A percentile compares a stretch with the other conserved stretches of the same genome.
phyloP scores from a whole-genome alignment of 2,797 vertebrate genomes.

The Salarias fasciatus region DNA sequence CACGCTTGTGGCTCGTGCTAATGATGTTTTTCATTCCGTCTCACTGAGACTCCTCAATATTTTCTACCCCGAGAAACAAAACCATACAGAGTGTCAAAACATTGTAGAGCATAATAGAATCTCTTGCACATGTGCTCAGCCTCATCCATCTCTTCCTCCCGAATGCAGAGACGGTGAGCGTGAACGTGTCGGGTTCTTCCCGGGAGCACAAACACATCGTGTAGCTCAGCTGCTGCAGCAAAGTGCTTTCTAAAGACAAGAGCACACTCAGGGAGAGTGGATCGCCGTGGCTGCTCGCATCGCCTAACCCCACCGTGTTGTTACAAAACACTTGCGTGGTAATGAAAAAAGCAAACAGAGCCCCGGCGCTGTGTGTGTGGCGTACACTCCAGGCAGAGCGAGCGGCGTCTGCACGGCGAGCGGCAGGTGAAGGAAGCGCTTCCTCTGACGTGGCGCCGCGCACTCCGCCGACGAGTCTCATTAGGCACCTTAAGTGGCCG shows the following conservation, averaged over 20 bases:
- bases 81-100: slow-evolving; percentile 13
- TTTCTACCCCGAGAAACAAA: slow-evolving; percentile 21
- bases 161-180: slow-evolving; percentile 24
- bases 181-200: slow-evolving; percentile 1
- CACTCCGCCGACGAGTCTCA: not conserved
- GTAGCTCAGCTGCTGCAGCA: slow-evolving; percentile 16
- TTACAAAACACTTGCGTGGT: slow-evolving; percentile 14
- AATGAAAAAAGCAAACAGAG: slow-evolving; percentile 8
- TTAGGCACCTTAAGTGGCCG: not conserved
- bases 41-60: slow-evolving; percentile 11
- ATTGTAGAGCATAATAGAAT: slow-evolving; percentile 13
- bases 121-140: not conserved
- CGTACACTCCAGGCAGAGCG: not conserved
- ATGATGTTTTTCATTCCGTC: not conserved
- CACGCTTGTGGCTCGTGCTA: slow-evolving; percentile 2
- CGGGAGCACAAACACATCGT: slow-evolving; percentile 18
- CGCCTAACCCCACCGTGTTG: slow-evolving; percentile 8
- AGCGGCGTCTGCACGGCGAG: not conserved
- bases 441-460: too few species aligned
- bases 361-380: too few species aligned
- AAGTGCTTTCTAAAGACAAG: slow-evolving; percentile 27
- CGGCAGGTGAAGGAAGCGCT: too few species aligned
- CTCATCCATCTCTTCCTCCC: not conserved
- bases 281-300: slow-evolving; percentile 10
- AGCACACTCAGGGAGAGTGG: slow-evolving; percentile 4